Evolutionary conservation across 2,113 vertebrate genomes (phyloP).

Genomic region (Vulpes ferrilata): DNA sequence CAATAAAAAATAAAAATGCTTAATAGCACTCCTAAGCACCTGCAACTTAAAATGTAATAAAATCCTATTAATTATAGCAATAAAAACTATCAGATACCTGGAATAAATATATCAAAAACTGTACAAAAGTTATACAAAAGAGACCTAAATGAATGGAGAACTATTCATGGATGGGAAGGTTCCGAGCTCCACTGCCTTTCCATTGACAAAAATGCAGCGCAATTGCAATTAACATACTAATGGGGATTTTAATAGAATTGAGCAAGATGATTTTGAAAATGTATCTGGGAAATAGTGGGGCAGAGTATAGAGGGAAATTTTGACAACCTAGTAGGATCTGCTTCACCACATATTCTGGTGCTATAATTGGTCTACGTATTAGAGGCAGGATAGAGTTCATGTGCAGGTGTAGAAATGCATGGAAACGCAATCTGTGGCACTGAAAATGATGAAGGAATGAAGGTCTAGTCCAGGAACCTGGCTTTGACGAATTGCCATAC

Average conservation of each 20-base stretch:
- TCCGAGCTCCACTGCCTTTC: background rate
- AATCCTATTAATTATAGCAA: background rate
- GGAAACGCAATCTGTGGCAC: background rate
- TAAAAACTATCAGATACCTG: background rate
- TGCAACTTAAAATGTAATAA: background rate
- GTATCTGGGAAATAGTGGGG: background rate
- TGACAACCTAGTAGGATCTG: background rate
- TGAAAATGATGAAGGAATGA: background rate
- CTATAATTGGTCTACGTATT: background rate
- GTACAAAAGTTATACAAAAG: background rate
- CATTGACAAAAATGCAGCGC: background rate
- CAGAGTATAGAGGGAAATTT: background rate
- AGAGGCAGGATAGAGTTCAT: background rate
- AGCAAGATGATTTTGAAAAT: background rate
- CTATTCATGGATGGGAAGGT: background rate
- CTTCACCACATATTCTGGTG: background rate
- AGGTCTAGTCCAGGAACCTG: background rate
- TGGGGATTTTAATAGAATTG: background rate
- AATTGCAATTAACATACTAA: background rate
- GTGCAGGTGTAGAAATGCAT: background rate
- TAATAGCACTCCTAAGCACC: background rate
- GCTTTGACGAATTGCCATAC: background rate
- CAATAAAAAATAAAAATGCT: background rate
- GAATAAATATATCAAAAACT: constrained; percentile 7
- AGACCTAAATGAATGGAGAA: background rate